Base-by-base conservation (phyloP, 2,797 vertebrate genomes). In the Psittacula derbiana region DNA sequence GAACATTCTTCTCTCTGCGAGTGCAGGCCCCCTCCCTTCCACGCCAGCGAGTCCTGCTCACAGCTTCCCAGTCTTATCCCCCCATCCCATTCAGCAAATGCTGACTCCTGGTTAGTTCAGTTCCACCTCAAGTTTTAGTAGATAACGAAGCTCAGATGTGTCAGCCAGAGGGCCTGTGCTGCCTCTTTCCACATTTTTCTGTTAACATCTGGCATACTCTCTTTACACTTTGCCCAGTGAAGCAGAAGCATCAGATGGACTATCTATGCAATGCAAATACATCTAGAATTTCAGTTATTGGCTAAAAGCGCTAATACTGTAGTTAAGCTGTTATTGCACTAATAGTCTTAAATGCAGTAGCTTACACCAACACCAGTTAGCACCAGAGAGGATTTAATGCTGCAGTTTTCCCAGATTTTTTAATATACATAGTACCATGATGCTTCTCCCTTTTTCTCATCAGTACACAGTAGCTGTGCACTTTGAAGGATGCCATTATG, bases 241-340 rank as follows among this genome's bases (percentile, higher is more conserved):
- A 36, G 44, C 61, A 86, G 16, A 31, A 62, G 67, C 4, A 20
- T 49, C 18, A 78, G 18, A 38, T 30, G 2, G 1, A 41, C 64
- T 67, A 72, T 17, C 70, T 30, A 11, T 0, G 0, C 33, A n/a
- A 21, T 2, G 12, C 44, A 74, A 49, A 19, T 20, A 30, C n/a
- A 60, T 8, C 33, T 24, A 36, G 33, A 31, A 40, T 69, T 69
- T 27, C 58, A 27, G 18, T 57, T 65, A 61, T 2, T 33, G 67
- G 41, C 36, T 46, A 57, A n/a, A 70, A 65, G 2, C 38, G 53
- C 44, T 65, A 67, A 31, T 25, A 25, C 7, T 12, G 46, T 12
- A 57, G 24, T 20, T 62, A 69, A 41, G 31, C 62, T 81, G 30
- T 78, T 65, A 7, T 4, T 75, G 33, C 24, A 33, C 55, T 52